phyloP scores from a whole-genome alignment of 1,140 invertebrate genomes.

The Drosophila cardini region DNA sequence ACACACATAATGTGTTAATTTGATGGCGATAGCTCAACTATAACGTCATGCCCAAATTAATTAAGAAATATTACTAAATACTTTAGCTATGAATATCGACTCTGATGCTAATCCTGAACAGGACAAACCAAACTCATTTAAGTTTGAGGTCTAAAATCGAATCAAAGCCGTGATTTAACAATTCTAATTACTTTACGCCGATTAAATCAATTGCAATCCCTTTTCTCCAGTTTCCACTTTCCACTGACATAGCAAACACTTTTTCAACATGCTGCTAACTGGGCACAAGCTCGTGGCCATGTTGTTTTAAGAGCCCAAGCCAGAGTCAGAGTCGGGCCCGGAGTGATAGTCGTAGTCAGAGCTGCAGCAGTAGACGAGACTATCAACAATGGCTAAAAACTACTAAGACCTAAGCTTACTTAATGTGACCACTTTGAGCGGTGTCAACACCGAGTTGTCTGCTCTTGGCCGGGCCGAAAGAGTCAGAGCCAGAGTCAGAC shows the following conservation, averaged over 20 bases:
- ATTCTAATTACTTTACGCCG: conserved; percentile 14
- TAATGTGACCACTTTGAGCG: conserved; percentile 79
- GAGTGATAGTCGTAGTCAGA: conserved; percentile 16
- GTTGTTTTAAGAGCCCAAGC: conserved; percentile 7
- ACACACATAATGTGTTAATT: too few relatives aligned
- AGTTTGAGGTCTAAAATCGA: conserved; percentile 18
- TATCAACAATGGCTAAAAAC: conserved; percentile 62
- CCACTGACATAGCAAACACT: conserved; percentile 16
- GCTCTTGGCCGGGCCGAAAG: conserved; percentile 1
- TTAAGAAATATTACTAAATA: too few relatives aligned
- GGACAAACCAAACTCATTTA: neutral
- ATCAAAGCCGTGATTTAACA: conserved; percentile 15
- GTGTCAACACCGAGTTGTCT: conserved; percentile 58
- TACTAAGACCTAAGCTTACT: conserved; percentile 81
- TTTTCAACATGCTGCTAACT: conserved; percentile 13
- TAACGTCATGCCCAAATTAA: too few relatives aligned
- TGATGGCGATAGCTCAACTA: too few relatives aligned
- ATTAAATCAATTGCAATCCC: conserved; percentile 25
- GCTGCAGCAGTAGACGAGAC: conserved; percentile 30
- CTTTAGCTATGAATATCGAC: too few relatives aligned
- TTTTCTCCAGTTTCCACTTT: conserved; percentile 11
- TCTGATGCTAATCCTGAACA: too few relatives aligned
- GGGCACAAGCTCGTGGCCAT: conserved; percentile 25
- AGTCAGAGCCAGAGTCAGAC: neutral
- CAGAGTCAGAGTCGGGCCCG: neutral